These are phyloP conservation scores for Pseudomyrmex sp. DNA, from an alignment of 1,140 invertebrate genomes.

Conservation along the genomic window DNA sequence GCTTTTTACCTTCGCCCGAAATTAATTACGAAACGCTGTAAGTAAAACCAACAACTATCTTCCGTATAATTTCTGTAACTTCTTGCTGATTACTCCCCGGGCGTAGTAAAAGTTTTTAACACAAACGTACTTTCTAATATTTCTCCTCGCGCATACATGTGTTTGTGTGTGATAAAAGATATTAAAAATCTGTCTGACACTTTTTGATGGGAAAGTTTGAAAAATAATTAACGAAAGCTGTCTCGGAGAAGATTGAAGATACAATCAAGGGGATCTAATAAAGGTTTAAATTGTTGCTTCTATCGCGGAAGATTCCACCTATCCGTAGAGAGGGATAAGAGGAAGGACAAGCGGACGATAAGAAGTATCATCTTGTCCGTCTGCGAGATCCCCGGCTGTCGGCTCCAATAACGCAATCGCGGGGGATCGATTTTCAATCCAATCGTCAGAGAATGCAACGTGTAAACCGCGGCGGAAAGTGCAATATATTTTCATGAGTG, in stretches of 20 bases:
- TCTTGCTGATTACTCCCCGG: slow-evolving; percentile 4
- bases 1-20: slow-evolving; percentile 24
- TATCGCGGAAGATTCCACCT: slow-evolving; percentile 42
- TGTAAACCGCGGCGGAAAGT: slow-evolving; percentile 80
- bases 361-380: slow-evolving; percentile 63
- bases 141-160: too few relatives aligned
- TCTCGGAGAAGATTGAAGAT: slow-evolving; percentile 10
- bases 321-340: slow-evolving; percentile 18
- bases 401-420: slow-evolving; percentile 79
- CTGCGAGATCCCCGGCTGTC: slow-evolving; percentile 64
- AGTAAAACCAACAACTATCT: slow-evolving; percentile 9
- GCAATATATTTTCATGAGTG: slow-evolving; percentile 84
- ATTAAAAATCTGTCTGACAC: neutral
- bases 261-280: slow-evolving; percentile 5
- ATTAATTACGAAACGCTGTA: slow-evolving; percentile 43
- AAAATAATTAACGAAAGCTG: slow-evolving; percentile 28
- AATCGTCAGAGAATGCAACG: slow-evolving; percentile 83
- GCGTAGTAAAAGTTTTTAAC: neutral
- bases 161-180: neutral
- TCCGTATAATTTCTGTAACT: neutral
- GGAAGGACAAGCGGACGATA: slow-evolving; percentile 30
- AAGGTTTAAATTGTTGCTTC: slow-evolving; percentile 49
- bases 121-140: neutral
- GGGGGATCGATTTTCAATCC: slow-evolving; percentile 83
- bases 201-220: neutral